These are phyloP conservation scores for Columba guinea DNA, from an alignment of 2,797 vertebrate genomes.

Conservation along the genomic window DNA sequence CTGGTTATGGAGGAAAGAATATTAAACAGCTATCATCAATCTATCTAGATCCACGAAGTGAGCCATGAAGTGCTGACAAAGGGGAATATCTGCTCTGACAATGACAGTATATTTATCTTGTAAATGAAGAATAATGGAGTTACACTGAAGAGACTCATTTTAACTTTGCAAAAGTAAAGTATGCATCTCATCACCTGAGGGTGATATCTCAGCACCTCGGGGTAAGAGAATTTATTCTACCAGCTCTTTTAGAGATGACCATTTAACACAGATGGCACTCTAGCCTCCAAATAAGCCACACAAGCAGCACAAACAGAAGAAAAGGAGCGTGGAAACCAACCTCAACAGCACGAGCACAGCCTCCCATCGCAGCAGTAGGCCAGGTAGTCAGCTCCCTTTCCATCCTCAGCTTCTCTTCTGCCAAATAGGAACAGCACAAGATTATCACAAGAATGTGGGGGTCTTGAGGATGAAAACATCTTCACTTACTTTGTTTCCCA, in stretches of 20 bases:
- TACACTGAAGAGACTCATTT: conserved; percentile 34
- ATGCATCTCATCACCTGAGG: not conserved
- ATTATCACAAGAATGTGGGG: not conserved
- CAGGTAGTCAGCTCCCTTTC: not conserved
- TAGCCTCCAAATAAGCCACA: not conserved
- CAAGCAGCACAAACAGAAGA: not conserved
- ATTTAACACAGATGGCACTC: not conserved
- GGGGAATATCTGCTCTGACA: conserved; percentile 54
- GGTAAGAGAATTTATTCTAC: not conserved
- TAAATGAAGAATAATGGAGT: conserved; percentile 62
- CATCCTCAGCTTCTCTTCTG: not conserved
- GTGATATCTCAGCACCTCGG: not conserved
- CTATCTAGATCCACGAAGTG: conserved; percentile 42
- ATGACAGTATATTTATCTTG: conserved; percentile 53
- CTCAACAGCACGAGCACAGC: not conserved
- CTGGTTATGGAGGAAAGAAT: conserved; percentile 50
- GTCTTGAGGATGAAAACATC: not conserved
- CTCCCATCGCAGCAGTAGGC: rapidly evolving
- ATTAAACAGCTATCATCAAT: conserved; percentile 65
- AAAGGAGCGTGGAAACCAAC: not conserved
- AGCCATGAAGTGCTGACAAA: conserved; percentile 65
- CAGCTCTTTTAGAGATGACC: not conserved
- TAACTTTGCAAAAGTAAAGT: conserved; percentile 1
- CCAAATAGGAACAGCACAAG: not conserved
- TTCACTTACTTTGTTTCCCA: not conserved